These are phyloP conservation scores for Anhinga rufa DNA, from an alignment of 2,113 vertebrate species.

Conservation along the genomic window DNA sequence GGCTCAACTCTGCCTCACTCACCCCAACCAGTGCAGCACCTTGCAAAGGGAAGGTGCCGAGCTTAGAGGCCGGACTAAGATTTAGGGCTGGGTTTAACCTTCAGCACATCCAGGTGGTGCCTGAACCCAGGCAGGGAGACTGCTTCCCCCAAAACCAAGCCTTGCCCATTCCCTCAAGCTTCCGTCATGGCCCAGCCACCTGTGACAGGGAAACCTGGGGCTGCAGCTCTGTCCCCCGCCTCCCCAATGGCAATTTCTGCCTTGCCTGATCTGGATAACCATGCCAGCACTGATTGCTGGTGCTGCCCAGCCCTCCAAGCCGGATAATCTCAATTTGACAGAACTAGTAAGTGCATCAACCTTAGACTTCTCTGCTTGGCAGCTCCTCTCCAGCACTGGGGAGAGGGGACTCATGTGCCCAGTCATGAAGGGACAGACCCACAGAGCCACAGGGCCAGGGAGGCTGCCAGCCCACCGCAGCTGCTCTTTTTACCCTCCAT, in stretches of 20 bases:
- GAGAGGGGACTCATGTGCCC: neutral
- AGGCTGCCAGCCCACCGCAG: neutral
- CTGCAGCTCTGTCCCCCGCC: neutral
- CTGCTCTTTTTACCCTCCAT: neutral
- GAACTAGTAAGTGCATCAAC: neutral
- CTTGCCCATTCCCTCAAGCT: neutral
- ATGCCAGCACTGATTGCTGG: accelerated
- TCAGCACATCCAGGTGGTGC: neutral
- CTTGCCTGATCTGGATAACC: neutral
- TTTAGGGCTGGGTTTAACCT: neutral
- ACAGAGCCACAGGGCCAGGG: neutral
- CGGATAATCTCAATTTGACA: neutral
- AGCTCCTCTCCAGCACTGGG: neutral
- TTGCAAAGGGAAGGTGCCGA: neutral
- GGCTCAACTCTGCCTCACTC: neutral
- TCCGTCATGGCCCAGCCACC: accelerated
- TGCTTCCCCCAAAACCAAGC: neutral
- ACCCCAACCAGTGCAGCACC: neutral
- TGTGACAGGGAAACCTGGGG: neutral
- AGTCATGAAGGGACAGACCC: neutral
- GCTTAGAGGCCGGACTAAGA: neutral
- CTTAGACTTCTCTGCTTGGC: neutral
- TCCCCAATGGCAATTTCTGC: neutral
- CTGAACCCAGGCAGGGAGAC: neutral
- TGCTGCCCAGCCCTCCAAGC: neutral